A percentile compares a stretch with the other conserved stretches of the same genome.
Conservation (phyloP, 2,113 vertebrate species). For the Alexandromys fortis region DNA sequence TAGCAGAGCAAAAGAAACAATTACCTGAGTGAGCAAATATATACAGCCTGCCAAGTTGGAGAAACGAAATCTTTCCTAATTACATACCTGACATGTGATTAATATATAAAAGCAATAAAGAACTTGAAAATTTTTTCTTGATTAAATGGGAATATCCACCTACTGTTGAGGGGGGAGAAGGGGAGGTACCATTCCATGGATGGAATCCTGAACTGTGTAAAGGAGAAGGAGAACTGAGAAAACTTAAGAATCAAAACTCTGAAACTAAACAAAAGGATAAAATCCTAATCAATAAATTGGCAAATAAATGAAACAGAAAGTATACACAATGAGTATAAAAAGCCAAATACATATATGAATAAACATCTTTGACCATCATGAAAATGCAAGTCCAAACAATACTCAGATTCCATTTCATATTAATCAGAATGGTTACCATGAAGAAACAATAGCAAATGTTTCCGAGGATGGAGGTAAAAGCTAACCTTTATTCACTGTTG, state of each 20-base stretch:
- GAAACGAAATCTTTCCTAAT: neutral
- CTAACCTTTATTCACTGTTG: neutral
- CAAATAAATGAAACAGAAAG: neutral
- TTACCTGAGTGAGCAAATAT: neutral
- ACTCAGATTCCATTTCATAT: neutral
- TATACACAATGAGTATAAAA: neutral
- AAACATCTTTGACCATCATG: neutral
- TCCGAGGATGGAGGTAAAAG: neutral
- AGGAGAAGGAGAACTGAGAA: neutral
- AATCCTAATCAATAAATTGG: neutral
- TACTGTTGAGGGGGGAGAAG: neutral
- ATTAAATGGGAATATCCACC: neutral
- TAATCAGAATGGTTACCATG: neutral
- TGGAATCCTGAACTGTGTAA: neutral
- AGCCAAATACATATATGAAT: neutral
- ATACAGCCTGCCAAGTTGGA: neutral
- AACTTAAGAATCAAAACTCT: neutral
- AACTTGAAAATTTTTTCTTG: neutral
- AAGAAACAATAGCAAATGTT: neutral
- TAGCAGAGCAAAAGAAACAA: neutral
- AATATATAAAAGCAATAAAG: neutral
- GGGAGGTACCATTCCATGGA: neutral
- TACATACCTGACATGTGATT: neutral
- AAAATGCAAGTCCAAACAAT: neutral
- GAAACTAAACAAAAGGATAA: neutral